Conservation (phyloP, 2,113 vertebrate species). For the Microtus pennsylvanicus region DNA sequence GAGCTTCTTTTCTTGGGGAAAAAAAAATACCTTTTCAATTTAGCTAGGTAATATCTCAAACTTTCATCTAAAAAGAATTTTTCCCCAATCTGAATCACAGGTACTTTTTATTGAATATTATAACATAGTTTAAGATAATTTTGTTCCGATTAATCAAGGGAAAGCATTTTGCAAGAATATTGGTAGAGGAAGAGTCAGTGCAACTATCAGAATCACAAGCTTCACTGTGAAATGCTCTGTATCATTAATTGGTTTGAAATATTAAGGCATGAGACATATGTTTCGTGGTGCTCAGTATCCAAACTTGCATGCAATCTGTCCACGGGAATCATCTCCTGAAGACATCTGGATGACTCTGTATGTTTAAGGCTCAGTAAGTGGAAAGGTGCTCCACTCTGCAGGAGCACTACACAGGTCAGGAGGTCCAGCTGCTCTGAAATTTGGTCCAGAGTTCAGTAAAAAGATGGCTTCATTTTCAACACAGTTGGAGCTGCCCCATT, state of each 20-base stretch:
- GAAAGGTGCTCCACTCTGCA: neutral
- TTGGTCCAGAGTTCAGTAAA: neutral
- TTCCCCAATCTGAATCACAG: neutral
- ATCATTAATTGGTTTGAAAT: slow-evolving; percentile 51
- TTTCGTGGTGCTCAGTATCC: neutral
- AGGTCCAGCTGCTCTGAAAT: neutral
- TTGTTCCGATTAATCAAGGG: slow-evolving; percentile 37
- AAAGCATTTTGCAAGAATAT: neutral
- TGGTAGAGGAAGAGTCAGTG: neutral
- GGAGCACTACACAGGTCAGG: neutral
- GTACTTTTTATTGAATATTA: neutral
- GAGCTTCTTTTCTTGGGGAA: neutral
- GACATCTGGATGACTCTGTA: neutral
- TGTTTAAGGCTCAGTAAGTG: neutral
- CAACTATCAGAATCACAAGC: slow-evolving; percentile 27
- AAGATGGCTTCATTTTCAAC: neutral
- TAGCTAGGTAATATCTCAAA: neutral
- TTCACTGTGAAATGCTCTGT: slow-evolving; percentile 30
- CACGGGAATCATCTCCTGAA: neutral
- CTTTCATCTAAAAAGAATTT: neutral
- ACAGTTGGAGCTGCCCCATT: neutral
- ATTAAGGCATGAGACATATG: slow-evolving; percentile 48
- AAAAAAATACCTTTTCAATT: slow-evolving; percentile 5
- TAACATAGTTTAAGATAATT: slow-evolving; percentile 19
- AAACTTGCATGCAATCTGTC: neutral